A percentile compares a stretch with the other conserved stretches of the same genome.
These are phyloP conservation scores for Boulengerochromis microlepis DNA, from an alignment of 2,113 vertebrate genomes.

Conservation along the genomic window DNA sequence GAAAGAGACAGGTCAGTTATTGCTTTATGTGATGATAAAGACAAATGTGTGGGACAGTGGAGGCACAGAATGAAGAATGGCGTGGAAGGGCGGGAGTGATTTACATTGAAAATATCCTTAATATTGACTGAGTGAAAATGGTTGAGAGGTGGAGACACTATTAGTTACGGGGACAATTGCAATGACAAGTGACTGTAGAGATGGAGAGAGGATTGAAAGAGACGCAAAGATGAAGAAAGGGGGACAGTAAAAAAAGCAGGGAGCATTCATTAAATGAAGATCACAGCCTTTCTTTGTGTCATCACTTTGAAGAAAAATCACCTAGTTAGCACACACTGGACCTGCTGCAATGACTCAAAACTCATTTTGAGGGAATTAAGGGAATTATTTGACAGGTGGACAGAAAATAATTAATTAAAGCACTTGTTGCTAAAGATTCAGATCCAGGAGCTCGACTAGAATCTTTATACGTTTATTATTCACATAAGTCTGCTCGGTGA, in stretches of 20 bases:
- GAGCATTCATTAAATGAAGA: conserved; percentile 6
- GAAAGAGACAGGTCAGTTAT: background rate
- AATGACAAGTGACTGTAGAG: background rate
- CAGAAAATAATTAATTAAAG: background rate
- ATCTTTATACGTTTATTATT: background rate
- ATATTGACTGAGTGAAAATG: conserved; percentile 1
- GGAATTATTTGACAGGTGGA: background rate
- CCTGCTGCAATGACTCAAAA: background rate
- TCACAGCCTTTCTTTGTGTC: background rate
- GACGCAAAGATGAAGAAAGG: background rate
- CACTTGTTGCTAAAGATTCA: background rate
- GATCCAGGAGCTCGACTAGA: background rate
- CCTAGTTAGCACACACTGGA: background rate
- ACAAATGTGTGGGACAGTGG: background rate
- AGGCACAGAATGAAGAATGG: background rate
- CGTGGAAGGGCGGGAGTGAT: background rate
- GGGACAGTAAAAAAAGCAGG: background rate
- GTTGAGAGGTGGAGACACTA: background rate
- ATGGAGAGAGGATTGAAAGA: background rate
- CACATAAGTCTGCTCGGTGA: background rate
- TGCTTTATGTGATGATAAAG: background rate
- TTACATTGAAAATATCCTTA: background rate
- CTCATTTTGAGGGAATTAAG: background rate
- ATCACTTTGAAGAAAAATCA: conserved; percentile 14
- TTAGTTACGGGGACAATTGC: background rate